Base-by-base conservation (phyloP, 2,888 invertebrate species). In the Abrostola triplasia region DNA sequence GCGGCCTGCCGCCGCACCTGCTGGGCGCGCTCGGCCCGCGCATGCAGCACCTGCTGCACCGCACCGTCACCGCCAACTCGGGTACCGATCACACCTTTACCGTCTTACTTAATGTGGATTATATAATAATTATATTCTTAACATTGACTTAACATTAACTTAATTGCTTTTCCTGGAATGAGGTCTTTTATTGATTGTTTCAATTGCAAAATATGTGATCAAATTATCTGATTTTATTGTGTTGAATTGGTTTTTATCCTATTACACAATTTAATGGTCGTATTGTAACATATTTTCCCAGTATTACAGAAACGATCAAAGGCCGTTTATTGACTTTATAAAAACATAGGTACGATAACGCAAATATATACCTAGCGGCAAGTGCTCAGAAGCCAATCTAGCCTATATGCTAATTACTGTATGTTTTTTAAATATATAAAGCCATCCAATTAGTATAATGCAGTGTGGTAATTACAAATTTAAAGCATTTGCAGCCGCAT, bases 1-100 rank as follows among this genome's bases (percentile, higher is more conserved):
- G 99, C 76, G 99, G 99, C 36, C 92, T 99, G 77, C 99, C 99
- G n/a, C 99, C 99, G 11, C 99, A 99, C 89, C 95, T 99, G 69
- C 98, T 99, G 83, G 99, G 99, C 41, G 98, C 99, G 0, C 95
- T 99, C 59, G 99, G 98, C 0, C 98, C 99, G 53, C 96, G 99
- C 58, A 98, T 99, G 98, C 99, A 99, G 88, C 99, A 99, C 87
- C 95, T 99, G 64, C 94, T 99, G 70, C 99, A 99, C 88, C 96
- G 99, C 78, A 98, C 98, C 75, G 99, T 99, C 96, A 98, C 98
- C 53, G 97, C 98, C 59, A 94, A 94, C 79, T 93, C 94, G 0
- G 93, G 94, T 94, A 66, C 59, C 13, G 40, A 36, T 0, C n/a
- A 0, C n/a, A 50, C 9, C 24, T 24, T 4, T 24, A 24, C 24